Evolutionary conservation across 2,113 vertebrate species (phyloP), one percentile per base, ranked within the genome.

Genomic region (Grus americana): DNA sequence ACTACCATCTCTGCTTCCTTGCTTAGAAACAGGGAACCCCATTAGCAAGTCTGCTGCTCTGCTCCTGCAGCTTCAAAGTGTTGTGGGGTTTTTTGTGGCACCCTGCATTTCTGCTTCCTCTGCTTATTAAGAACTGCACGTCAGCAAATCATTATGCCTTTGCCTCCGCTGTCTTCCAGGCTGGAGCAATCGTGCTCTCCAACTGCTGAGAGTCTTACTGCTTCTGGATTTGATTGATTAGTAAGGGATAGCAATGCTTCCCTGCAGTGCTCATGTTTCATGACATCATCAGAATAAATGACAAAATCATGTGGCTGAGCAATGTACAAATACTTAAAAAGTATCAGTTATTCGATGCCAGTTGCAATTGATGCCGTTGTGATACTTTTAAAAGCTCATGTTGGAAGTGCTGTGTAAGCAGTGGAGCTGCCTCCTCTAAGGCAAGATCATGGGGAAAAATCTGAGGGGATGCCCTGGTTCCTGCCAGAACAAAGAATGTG

Each of bases 221-320:
- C 50, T 55, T 17, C 44, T 86, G 66, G 57, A 19, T 46, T 42
- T 55, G 40, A 19, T 23, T 5, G 16, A 34, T 79, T 12, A 8
- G 47, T 26, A 23, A 22, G 19, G 76, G 46, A 47, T 32, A 74
- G 50, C 55, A 15, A 47, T 8, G 15, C 65, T 91, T 71, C 32
- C 50, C 38, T 50, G 55, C n/a, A 50, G 65, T 7, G 29, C 47
- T 80, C 1, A 0, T 23, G 17, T 24, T 62, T 20, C 1, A 0
- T 66, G 46, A 12, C 23, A 17, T 42, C 63, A 57, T 11, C 72
- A 15, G 19, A 68, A 15, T 22, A 10, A 47, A 9, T 26, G 58
- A 44, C 47, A 40, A 24, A 52, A 70, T 3, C 4, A 11, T 14
- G 24, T 6, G 30, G 19, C 74, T 0, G 1, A 67, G 12, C n/a